phyloP scores from a whole-genome alignment of 2,113 vertebrate genomes.

The Ciconia maguari region DNA sequence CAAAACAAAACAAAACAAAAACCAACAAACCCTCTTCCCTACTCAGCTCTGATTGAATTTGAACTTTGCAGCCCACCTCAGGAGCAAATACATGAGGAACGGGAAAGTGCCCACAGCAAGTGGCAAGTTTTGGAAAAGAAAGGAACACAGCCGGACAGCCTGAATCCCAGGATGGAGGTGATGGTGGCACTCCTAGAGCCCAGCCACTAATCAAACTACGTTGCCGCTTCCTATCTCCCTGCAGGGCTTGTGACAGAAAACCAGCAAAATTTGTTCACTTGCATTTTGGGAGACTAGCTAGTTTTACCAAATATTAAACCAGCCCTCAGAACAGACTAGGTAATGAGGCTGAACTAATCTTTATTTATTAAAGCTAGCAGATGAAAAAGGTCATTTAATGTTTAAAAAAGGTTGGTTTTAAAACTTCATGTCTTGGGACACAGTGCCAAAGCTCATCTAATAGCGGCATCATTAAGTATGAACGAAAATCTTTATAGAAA shows the following conservation, averaged over 20 bases:
- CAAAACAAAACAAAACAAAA: not conserved
- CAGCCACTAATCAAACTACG: not conserved
- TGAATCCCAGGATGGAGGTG: not conserved
- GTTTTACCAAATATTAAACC: constrained; percentile 42
- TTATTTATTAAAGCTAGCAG: constrained; percentile 66
- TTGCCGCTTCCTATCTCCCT: not conserved
- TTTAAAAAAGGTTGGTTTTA: constrained; percentile 69
- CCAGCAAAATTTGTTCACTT: not conserved
- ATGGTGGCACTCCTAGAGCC: not conserved
- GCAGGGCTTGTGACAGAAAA: not conserved
- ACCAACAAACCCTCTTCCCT: not conserved
- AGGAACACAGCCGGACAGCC: not conserved
- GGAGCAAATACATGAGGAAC: not conserved
- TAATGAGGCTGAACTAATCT: constrained; percentile 59
- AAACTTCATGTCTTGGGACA: constrained; percentile 64
- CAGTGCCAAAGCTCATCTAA: constrained; percentile 61
- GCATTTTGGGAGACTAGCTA: not conserved
- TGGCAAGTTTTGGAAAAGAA: not conserved
- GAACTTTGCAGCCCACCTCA: not conserved
- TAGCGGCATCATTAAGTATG: constrained; percentile 66
- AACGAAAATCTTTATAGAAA: constrained; percentile 66
- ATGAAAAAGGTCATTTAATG: constrained; percentile 73
- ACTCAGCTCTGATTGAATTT: not conserved
- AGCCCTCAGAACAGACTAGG: constrained; percentile 17
- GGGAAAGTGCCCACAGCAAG: not conserved